Evolutionary conservation across 2,113 vertebrate genomes (phyloP), one percentile per base, ranked within the genome.

Genomic region (Coracopsis vasa): DNA sequence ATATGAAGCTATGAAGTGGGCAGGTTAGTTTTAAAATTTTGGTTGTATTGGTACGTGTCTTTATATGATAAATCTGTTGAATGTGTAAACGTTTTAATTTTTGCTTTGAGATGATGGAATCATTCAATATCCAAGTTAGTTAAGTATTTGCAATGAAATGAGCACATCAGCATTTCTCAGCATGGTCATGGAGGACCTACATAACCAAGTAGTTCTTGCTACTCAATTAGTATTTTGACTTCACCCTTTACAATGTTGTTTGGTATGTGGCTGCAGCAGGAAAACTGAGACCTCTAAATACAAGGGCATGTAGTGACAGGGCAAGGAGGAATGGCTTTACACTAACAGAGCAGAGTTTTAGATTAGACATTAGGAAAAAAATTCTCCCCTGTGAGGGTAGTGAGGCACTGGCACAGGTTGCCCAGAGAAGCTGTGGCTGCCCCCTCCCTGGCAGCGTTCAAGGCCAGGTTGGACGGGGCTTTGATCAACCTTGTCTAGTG

Each of bases 1-100:
- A 97, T 99, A 99, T 80, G 98, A 98, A 77, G 97, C 98, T 83
- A 98, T 99, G 92, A 99, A 99, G 83, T 99, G 99, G 99, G 98
- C 98, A 97, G 99, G 99, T 99, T 91, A 97, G 97, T 98, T 73
- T 47, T 39, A 27, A 82, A 47, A 1, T 75, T 84, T 78, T 39
- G 4, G 18, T 72, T 65, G 17, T 79, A 7, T 67, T 47, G 4
- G 20, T 88, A 15, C 28, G 87, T 64, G 10, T 28, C 12, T 95
- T 80, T 10, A 6, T 51, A 1, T 33, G 21, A 9, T 64, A 37
- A 33, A 70, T 9, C 16, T 90, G 5, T 60, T 64, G 65, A 80
- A 60, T 64, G 39, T 24, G 37, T 80, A 24, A 45, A 28, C 0
- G 0, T 33, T 60, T 58, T 54, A 29, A 37, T 23, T 51, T 54